phyloP scores from a whole-genome alignment of 2,888 invertebrate genomes.

The Ectobius pallidus region DNA sequence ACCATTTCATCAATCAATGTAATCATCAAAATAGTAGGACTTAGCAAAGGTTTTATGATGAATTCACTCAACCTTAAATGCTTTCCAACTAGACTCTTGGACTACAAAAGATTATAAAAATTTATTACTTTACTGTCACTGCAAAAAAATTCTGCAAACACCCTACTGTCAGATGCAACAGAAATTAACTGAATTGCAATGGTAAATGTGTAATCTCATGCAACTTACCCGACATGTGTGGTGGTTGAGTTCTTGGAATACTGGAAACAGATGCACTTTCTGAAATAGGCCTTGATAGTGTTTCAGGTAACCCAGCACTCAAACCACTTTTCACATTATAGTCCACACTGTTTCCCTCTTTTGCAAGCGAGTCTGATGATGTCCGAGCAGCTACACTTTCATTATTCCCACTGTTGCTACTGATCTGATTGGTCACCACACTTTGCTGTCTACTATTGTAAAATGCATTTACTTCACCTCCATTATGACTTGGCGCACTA shows the following conservation, averaged over 20 bases:
- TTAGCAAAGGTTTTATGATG: too few species aligned
- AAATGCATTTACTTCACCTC: conserved; percentile 37
- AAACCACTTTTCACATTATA: conserved; percentile 34
- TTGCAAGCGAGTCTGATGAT: conserved; percentile 29
- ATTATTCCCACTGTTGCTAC: conserved; percentile 15
- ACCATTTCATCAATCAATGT: too few species aligned
- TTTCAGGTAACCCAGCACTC: conserved; percentile 34
- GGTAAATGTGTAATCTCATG: too few species aligned
- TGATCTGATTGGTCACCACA: conserved; percentile 26
- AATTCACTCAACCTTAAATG: too few species aligned
- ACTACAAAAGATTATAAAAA: too few species aligned
- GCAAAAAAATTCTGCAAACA: too few species aligned
- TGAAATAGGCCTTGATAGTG: conserved; percentile 34
- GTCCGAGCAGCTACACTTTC: conserved; percentile 34
- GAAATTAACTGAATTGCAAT: too few species aligned
- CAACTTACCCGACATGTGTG: conserved; percentile 41
- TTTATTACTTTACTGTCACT: too few species aligned
- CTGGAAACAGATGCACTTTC: conserved; percentile 39
- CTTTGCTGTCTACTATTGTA: conserved; percentile 40
- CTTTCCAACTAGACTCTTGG: too few species aligned
- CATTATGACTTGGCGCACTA: conserved; percentile 37
- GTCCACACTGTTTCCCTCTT: conserved; percentile 34
- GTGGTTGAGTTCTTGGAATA: conserved; percentile 40
- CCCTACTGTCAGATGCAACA: too few species aligned
- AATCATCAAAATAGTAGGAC: too few species aligned